Evolutionary conservation across 1,140 invertebrate genomes (phyloP), one percentile per base, ranked within the genome.

Genomic region (Zaprionus inermis): DNA sequence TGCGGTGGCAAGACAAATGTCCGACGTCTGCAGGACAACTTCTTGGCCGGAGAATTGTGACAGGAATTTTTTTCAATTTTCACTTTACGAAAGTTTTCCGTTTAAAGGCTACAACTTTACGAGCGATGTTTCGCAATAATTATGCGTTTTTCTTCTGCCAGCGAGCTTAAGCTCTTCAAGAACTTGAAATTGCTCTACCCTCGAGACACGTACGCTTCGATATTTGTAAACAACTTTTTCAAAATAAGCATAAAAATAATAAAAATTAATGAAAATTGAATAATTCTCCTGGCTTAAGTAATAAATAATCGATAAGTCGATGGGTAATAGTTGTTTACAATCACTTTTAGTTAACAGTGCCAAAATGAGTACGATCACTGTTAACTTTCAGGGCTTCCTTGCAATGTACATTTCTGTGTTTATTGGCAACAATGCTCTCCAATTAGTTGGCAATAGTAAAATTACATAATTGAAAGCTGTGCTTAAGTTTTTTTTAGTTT

Each of bases 1-100:
- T 46, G 34, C 38, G 52, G 51, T 61, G 57, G 51, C 60, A 75
- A 72, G 72, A 76, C 68, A 76, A 76, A 76, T 76, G 68, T 76
- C 49, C 59, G 11, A 20, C 60, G 55, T 56, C 60, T 60, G 56
- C 46, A 38, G 68, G 30, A 36, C 51, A 57, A 64, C 57, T 68
- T 66, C 38, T 44, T 44, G n/a, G 38, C 38, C 38, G 5, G 18
- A 22, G 20, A 20, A 12, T 9, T 18, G 44, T 3, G 44, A 46
- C 44, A 20, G 44, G 9, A 20, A 1, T 32, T 49, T 49, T 20
- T 49, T 49, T 49, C 44, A 49, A 49, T 49, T 49, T 49, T 49
- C 18, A 18, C 44, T 49, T 22, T 3, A 49, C 11, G 18, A 49
- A 49, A 49, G 11, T 49, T 49, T 22, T 10, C 16, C 44, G 18